phyloP scores from a whole-genome alignment of 2,113 vertebrate species.

The Plecotus auritus region DNA sequence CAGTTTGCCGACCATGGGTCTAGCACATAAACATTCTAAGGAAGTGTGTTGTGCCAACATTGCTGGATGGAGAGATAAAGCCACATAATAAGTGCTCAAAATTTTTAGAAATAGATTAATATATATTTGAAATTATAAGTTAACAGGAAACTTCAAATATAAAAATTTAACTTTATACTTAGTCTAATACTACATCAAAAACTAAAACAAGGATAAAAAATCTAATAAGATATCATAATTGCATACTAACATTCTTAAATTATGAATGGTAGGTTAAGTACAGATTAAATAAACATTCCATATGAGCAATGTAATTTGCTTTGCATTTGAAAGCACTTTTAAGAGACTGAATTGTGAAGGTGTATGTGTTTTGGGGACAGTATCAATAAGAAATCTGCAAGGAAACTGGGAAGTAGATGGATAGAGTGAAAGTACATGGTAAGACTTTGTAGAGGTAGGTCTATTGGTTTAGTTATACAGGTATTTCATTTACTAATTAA shows the following conservation, averaged over 20 bases:
- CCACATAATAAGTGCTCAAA: neutral
- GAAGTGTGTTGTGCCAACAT: neutral
- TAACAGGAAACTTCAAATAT: neutral
- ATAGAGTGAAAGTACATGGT: neutral
- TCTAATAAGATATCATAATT: neutral
- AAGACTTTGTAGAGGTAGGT: neutral
- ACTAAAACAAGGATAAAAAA: neutral
- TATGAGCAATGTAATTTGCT: neutral
- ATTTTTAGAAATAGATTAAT: neutral
- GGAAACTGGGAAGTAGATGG: neutral
- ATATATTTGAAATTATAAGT: neutral
- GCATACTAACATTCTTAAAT: neutral
- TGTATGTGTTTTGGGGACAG: neutral
- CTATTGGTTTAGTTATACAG: neutral
- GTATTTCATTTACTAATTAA: neutral
- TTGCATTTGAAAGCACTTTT: neutral
- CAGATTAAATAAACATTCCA: neutral
- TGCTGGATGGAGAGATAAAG: neutral
- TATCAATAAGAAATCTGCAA: neutral
- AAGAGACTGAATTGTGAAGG: neutral
- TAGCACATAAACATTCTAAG: neutral
- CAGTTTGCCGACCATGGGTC: no score
- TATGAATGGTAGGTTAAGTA: neutral
- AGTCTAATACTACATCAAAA: neutral
- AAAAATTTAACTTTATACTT: neutral